A percentile compares a stretch with the other conserved stretches of the same genome.
These are phyloP conservation scores for Cydia pomonella DNA, from an alignment of 1,140 invertebrate genomes.

Conservation along the genomic window DNA sequence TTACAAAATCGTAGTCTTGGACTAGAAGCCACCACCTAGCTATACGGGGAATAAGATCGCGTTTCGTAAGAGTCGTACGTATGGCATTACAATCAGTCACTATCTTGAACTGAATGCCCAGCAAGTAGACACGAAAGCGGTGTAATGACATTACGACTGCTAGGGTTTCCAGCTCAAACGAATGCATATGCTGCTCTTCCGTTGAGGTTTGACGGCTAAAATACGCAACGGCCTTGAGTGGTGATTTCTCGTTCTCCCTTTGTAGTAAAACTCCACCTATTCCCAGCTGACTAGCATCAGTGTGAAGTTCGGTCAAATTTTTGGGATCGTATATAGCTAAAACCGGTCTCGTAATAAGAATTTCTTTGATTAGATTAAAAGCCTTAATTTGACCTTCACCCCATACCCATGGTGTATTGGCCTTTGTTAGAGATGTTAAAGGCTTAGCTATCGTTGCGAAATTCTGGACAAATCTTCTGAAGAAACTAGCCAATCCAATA, in stretches of 20 bases:
- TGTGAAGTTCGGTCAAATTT: slow-evolving; percentile 42
- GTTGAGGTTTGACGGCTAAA: slow-evolving; percentile 45
- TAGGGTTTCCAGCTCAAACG: slow-evolving; percentile 53
- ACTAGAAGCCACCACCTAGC: slow-evolving; percentile 42
- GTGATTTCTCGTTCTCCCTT: slow-evolving; percentile 34
- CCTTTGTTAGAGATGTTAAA: slow-evolving; percentile 47
- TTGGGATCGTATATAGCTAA: slow-evolving; percentile 41
- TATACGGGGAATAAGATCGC: slow-evolving; percentile 40
- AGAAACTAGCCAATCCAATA: slow-evolving; percentile 36
- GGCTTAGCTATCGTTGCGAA: slow-evolving; percentile 49
- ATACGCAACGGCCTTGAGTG: slow-evolving; percentile 48
- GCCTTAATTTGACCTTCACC: slow-evolving; percentile 43
- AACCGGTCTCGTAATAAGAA: slow-evolving; percentile 35
- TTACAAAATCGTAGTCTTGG: slow-evolving; percentile 45
- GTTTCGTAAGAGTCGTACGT: slow-evolving; percentile 32
- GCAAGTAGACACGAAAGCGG: slow-evolving; percentile 50
- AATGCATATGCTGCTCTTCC: slow-evolving; percentile 46
- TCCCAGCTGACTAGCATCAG: slow-evolving; percentile 40
- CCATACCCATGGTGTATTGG: slow-evolving; percentile 41
- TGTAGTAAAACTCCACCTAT: slow-evolving; percentile 46
- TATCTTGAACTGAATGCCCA: slow-evolving; percentile 57
- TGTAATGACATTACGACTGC: slow-evolving; percentile 48
- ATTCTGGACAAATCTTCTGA: slow-evolving; percentile 43
- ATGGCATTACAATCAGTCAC: slow-evolving; percentile 64
- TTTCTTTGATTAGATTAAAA: slow-evolving; percentile 44